Conservation (phyloP, 2,888 invertebrate species). For the Corbicula japonica region DNA sequence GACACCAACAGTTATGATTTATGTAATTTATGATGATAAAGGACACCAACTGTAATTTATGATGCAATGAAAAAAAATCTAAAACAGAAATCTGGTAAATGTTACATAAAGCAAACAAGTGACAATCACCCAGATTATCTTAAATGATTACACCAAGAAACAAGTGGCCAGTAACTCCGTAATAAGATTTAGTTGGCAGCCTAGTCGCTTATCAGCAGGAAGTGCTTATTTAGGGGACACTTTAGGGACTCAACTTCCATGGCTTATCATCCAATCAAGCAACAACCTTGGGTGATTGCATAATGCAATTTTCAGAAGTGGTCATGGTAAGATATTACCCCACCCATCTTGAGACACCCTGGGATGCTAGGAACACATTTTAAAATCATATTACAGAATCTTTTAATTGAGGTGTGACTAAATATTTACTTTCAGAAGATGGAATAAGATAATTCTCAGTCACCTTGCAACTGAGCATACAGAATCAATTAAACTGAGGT, state of each 20-base stretch:
- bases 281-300: slow-evolving; percentile 5
- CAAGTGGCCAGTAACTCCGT: too few species aligned
- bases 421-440: slow-evolving; percentile 28
- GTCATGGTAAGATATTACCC: slow-evolving; percentile 26
- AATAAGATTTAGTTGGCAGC: slow-evolving; percentile 32
- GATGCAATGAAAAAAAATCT: too few species aligned
- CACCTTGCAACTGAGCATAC: too few species aligned
- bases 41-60: too few species aligned
- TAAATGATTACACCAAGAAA: too few species aligned
- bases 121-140: too few species aligned
- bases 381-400: slow-evolving; percentile 1
- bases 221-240: slow-evolving; percentile 45
- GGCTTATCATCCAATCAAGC: slow-evolving; percentile 22
- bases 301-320: slow-evolving; percentile 30
- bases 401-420: slow-evolving; percentile 13
- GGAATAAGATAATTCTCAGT: too few species aligned
- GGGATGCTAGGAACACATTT: not conserved
- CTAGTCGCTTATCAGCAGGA: slow-evolving; percentile 23
- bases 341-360: slow-evolving; percentile 18
- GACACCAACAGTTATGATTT: too few species aligned
- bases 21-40: too few species aligned
- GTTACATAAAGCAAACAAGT: too few species aligned
- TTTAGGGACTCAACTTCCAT: slow-evolving; percentile 26
- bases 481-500: too few species aligned
- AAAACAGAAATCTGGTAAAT: too few species aligned